Evolutionary conservation across 2,113 vertebrate genomes (phyloP), one percentile per base, ranked within the genome.

Genomic region (Chionis minor): DNA sequence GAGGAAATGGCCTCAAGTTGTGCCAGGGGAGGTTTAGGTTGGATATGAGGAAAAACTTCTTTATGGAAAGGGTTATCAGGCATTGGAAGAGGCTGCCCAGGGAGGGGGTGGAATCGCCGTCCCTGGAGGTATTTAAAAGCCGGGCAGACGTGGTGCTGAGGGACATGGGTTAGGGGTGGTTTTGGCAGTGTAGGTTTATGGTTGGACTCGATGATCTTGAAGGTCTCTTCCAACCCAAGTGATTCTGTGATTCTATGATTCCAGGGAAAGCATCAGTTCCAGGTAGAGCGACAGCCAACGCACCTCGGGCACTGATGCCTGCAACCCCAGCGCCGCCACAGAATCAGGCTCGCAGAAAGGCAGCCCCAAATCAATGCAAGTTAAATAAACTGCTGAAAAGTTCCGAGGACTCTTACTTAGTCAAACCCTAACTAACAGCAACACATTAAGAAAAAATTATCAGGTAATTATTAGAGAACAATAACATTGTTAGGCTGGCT

Each of bases 391-490:
- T 80, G 78, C 2, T 20, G 66, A n/a, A 10, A 82, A 86, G 69
- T 90, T 86, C 26, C 47, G 90, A 84, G 51, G 74, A 77, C 49
- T 90, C 63, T 23, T 38, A 24, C 42, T 81, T 44, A 63, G 82
- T 23, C 83, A 61, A 92, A 66, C 81, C 52, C 58, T 77, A 95
- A 73, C 67, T 58, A 81, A 74, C 13, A 69, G 84, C 52, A 86
- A 35, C 67, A 61, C 52, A 7, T 67, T 45, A n/a, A 35, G 27
- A 77, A 94, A 33, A 33, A 74, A 40, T 7, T 10, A 92, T 70
- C 54, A n/a, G 62, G 72, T 93, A 94, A 95, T 97, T 94, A 92
- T 88, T 89, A 85, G 73, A 80, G 90, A 96, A 95, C 81, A 97
- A 75, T 90, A 38, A 86, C 71, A 35, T 55, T 91, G 90, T 91